Base-by-base conservation (phyloP, 1,140 invertebrate species). In the Eurytemora carolleeae region DNA sequence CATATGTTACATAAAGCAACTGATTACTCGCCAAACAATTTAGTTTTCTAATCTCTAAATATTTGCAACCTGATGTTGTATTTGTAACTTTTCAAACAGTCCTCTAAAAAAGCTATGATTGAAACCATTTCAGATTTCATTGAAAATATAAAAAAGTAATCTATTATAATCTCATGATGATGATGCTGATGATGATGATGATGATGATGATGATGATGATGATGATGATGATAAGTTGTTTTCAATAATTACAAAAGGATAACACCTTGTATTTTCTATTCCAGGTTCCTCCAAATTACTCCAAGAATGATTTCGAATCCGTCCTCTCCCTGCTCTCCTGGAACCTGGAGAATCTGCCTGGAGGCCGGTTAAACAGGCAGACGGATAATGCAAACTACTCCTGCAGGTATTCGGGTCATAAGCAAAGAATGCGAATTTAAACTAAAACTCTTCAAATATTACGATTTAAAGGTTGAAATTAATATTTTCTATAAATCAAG, bases 291-390 rank as follows among this genome's bases (percentile, higher is more conserved):
- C 73, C 85, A 59, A 80, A 88, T 71, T 71, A 79, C 56, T 53
- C 66, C 19, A 65, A 80, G 19, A 87, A 86, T 67, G 85, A 90
- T 69, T 90, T 92, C 68, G 83, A 88, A 71, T 88, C 86, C 25
- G 81, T 89, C 20, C 78, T 84, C 61, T 89, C 86, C 3, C 86
- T 81, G 54, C 74, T 93, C 68, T 80, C 84, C 44, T 82, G 78
- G 78, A 90, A 90, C 73, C 81, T 92, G 77, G 77, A 80, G 1
- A 80, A 80, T 31, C 89, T 87, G 85, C 80, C 86, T 1, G 79
- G 79, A 26, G 77, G 80, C 53, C 79, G 82, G 65, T 76, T 93
- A 53, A 82, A 88, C 66, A 79, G 85, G 19, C 72, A 79, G 19
- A 74, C 77, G 2, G 85, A 88, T 71, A 85, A 84, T 66, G 82